These are phyloP conservation scores for Acleris emargana DNA, from an alignment of 2,888 invertebrate species.

Conservation along the genomic window DNA sequence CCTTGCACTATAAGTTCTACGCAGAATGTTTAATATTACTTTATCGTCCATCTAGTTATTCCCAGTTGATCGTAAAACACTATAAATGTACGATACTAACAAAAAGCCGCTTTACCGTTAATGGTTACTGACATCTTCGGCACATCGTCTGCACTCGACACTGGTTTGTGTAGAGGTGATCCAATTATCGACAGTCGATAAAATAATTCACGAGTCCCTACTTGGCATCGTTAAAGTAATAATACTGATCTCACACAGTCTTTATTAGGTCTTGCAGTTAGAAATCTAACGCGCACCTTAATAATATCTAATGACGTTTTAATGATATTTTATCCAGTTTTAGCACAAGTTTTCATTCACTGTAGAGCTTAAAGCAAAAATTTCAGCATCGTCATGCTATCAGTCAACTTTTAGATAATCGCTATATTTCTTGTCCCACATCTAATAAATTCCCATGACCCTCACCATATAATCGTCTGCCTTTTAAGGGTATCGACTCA, in stretches of 20 bases:
- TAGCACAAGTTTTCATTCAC: no score
- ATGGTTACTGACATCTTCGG: conserved; percentile 69
- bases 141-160: conserved; percentile 59
- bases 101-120: conserved; percentile 71
- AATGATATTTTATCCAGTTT: no score
- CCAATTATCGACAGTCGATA: conserved; percentile 54
- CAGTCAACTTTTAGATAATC: no score
- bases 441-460: no score
- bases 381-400: no score
- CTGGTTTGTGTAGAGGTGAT: conserved; percentile 54
- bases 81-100: conserved; percentile 58
- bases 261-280: no score
- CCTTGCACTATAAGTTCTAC: conserved; percentile 26
- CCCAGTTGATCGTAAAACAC: conserved; percentile 54
- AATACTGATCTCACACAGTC: not conserved
- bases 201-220: conserved; percentile 30
- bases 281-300: not conserved
- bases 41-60: conserved; percentile 52
- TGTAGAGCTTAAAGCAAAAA: no score
- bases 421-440: no score
- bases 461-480: no score
- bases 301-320: no score
- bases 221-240: not conserved
- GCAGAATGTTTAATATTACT: conserved; percentile 37
- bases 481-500: no score